These are phyloP conservation scores for Gallinago undulata DNA, from an alignment of 2,113 vertebrate genomes.

Conservation along the genomic window DNA sequence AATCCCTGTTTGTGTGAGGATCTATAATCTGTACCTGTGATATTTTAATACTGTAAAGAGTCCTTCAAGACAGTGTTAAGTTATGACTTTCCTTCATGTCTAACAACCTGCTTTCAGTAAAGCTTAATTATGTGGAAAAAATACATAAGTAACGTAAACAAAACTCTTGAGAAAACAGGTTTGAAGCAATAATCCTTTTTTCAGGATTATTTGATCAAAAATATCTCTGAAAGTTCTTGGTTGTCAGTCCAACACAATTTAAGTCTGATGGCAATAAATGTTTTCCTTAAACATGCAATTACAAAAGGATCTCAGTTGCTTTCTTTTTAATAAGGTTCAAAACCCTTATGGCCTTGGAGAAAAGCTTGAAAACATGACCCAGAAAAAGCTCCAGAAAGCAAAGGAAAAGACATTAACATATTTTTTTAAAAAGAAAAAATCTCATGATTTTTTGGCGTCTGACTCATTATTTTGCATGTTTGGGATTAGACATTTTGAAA, in stretches of 20 bases:
- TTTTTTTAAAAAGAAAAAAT: neutral
- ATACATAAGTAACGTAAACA: neutral
- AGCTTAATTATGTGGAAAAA: conserved; percentile 23
- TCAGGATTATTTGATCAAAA: conserved; percentile 3
- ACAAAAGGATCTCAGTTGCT: neutral
- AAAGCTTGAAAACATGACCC: conserved; percentile 49
- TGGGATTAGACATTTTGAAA: conserved; percentile 52
- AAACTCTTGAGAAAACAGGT: neutral
- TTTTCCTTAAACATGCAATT: conserved; percentile 26
- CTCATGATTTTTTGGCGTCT: conserved; percentile 5
- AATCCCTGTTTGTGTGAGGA: neutral
- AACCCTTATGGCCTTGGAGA: neutral
- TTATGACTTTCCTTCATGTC: neutral
- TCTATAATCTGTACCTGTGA: neutral
- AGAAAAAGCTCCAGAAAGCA: conserved; percentile 37
- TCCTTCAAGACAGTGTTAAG: neutral
- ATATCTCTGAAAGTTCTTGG: conserved; percentile 3
- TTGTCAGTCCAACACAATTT: conserved; percentile 21
- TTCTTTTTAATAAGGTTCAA: conserved; percentile 20
- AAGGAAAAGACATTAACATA: neutral
- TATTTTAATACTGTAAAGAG: neutral
- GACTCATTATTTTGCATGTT: conserved; percentile 56
- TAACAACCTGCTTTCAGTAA: conserved; percentile 3
- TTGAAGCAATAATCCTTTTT: neutral
- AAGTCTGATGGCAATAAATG: neutral